phyloP scores from a whole-genome alignment of 1,140 invertebrate species.

The Polypedilum vanderplanki region DNA sequence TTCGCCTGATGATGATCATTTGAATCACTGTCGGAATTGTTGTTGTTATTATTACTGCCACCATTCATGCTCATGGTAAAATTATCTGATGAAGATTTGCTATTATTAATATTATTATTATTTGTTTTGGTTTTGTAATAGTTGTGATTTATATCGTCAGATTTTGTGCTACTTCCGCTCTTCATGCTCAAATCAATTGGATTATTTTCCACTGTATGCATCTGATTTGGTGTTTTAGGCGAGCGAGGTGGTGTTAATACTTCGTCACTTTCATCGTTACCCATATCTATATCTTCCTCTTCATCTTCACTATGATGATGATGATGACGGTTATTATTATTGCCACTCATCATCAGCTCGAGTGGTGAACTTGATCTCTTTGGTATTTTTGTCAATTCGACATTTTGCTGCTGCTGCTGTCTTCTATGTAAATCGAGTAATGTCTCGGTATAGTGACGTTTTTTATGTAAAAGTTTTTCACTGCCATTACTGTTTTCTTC shows the following conservation, averaged over 20 bases:
- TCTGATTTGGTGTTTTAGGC: conserved; percentile 44
- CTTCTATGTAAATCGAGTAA: conserved; percentile 27
- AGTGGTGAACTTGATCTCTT: conserved; percentile 40
- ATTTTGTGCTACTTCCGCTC: conserved; percentile 47
- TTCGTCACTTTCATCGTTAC: conserved; percentile 38
- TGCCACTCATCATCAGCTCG: conserved; percentile 34
- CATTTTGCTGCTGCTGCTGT: conserved; percentile 36
- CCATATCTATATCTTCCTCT: conserved; percentile 32
- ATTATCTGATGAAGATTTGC: conserved; percentile 36
- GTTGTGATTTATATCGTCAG: conserved; percentile 33
- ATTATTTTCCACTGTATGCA: conserved; percentile 57
- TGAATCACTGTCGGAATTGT: conserved; percentile 34
- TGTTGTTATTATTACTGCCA: conserved; percentile 37
- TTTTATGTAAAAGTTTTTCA: conserved; percentile 46
- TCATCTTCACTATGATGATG: conserved; percentile 33
- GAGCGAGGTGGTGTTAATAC: conserved; percentile 43
- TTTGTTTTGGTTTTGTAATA: conserved; percentile 19
- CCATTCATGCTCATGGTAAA: conserved; percentile 37
- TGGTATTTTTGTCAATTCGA: conserved; percentile 39
- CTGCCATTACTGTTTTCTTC: conserved; percentile 37
- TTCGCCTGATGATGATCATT: conserved; percentile 31
- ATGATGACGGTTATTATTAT: background rate
- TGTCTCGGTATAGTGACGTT: conserved; percentile 39
- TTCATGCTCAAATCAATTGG: conserved; percentile 77
- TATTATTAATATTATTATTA: conserved; percentile 30